phyloP scores from a whole-genome alignment of 2,113 vertebrate species.

The Marcusenius ussheri region DNA sequence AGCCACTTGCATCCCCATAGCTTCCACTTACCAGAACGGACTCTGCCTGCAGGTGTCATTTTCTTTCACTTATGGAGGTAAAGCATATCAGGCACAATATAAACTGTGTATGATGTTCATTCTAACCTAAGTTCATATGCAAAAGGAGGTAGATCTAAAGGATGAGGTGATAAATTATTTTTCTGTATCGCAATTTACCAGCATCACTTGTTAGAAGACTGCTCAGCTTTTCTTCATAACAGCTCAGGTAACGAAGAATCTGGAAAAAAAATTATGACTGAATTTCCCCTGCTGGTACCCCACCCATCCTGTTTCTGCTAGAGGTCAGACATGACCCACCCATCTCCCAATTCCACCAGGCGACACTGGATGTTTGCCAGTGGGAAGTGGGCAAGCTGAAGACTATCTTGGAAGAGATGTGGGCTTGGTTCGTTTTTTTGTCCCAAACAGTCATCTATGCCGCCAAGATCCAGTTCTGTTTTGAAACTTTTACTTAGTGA shows the following conservation, averaged over 20 bases:
- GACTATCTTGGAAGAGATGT: not conserved
- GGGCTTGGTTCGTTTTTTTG: not conserved
- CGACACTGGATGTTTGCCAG: not conserved
- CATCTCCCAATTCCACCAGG: not conserved
- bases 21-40: constrained; percentile 1
- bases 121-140: not conserved
- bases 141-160: not conserved
- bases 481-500: not conserved
- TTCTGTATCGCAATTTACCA: not conserved
- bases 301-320: constrained; percentile 4
- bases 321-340: not conserved
- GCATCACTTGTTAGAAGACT: not conserved
- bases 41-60: constrained; percentile 5
- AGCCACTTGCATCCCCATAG: not conserved
- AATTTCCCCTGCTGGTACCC: not conserved
- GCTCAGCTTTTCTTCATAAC: not conserved
- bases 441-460: not conserved
- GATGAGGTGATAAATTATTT: not conserved
- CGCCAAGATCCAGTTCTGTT: not conserved
- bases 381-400: not conserved
- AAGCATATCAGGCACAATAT: not conserved
- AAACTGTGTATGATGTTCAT: not conserved
- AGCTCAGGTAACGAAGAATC: not conserved
- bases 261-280: not conserved
- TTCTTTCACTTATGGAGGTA: constrained; percentile 10